A percentile compares a stretch with the other conserved stretches of the same genome.
Conservation (phyloP, 2,888 invertebrate species). For the Sphinx pinastri region DNA sequence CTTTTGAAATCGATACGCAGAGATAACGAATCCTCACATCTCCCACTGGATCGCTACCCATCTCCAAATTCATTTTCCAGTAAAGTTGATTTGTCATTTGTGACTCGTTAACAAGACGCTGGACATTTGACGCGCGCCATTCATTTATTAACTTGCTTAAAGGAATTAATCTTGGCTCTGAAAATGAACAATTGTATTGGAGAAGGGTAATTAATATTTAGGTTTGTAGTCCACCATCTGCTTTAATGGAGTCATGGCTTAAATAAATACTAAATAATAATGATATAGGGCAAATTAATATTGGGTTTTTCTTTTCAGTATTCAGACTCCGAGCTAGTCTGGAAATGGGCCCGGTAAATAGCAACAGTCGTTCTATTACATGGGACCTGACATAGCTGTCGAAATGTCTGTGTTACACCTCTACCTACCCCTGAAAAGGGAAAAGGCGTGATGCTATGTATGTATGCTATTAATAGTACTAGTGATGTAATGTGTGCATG, state of each 20-base stretch:
- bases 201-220: slow-evolving; percentile 5
- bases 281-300: no score
- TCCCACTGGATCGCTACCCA: neutral
- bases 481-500: no score
- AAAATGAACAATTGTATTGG: slow-evolving; percentile 27
- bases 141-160: slow-evolving; percentile 23
- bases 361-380: no score
- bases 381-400: no score
- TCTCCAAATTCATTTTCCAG: slow-evolving; percentile 4
- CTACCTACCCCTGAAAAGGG: no score
- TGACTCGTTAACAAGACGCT: slow-evolving; percentile 59
- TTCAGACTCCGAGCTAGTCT: no score
- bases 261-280: neutral
- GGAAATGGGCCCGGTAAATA: no score
- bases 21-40: neutral
- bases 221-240: neutral
- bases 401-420: no score
- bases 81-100: slow-evolving; percentile 67
- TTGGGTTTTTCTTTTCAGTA: no score
- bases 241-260: neutral
- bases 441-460: no score
- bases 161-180: slow-evolving; percentile 38
- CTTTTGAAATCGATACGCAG: no score
- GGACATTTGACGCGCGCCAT: slow-evolving; percentile 52
- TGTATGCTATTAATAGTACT: no score